Conservation (phyloP, 2,797 vertebrate species). For the Phylloscopus collybita region DNA sequence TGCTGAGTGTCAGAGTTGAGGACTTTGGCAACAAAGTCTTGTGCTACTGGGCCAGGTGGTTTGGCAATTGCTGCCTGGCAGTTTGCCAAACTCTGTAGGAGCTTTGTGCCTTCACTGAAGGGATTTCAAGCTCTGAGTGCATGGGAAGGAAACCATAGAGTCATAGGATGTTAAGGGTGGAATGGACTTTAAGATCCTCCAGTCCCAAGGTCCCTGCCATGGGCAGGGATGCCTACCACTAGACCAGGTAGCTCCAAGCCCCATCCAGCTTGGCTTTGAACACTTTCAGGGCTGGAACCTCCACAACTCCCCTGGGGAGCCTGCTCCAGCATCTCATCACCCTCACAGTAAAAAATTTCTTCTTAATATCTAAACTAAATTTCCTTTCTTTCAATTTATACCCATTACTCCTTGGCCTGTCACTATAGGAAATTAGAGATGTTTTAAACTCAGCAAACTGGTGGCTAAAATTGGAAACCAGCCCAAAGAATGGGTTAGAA, state of each 20-base stretch:
- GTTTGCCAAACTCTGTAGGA: neutral
- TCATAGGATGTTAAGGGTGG: neutral
- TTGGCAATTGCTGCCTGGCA: neutral
- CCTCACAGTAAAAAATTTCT: too few relatives aligned
- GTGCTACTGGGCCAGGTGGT: neutral
- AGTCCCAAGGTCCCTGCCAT: neutral
- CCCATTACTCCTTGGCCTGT: neutral
- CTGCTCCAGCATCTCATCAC: too few relatives aligned
- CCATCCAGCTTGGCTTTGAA: too few relatives aligned
- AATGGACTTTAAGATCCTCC: neutral
- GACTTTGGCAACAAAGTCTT: neutral
- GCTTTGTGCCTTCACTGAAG: neutral
- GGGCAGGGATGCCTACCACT: too few relatives aligned
- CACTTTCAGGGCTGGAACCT: too few relatives aligned
- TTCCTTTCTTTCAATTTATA: neutral
- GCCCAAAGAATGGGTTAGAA: neutral
- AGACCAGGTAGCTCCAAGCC: too few relatives aligned
- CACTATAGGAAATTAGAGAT: neutral
- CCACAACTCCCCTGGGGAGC: too few relatives aligned
- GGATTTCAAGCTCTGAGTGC: neutral
- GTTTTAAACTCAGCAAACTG: neutral
- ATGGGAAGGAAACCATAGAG: neutral
- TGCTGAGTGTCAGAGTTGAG: neutral
- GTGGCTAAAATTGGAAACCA: neutral
- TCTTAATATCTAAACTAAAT: neutral